These are phyloP conservation scores for Nemapogon koenigi DNA, from an alignment of 2,888 invertebrate genomes.

Conservation along the genomic window DNA sequence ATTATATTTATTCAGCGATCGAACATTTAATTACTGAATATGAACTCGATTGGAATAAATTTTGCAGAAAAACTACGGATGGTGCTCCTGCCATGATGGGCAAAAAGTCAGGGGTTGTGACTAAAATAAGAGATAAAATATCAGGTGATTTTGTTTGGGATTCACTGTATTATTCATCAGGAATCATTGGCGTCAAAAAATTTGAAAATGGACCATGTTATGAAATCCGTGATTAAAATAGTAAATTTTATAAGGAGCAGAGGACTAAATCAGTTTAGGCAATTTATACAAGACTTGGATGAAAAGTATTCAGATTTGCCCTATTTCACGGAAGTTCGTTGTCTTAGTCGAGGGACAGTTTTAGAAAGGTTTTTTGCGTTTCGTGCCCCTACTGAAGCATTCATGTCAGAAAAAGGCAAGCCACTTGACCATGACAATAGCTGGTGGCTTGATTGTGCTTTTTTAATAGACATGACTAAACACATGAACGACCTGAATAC, in stretches of 20 bases:
- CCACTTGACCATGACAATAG: conserved; percentile 9
- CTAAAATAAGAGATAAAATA: conserved; percentile 11
- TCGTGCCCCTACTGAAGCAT: conserved; percentile 11
- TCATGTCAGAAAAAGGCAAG: conserved; percentile 9
- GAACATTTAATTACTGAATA: conserved; percentile 12
- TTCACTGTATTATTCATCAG: conserved; percentile 12
- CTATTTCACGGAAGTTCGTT: conserved; percentile 11
- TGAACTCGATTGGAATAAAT: conserved; percentile 12
- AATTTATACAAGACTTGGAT: conserved; percentile 10
- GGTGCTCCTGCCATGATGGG: conserved; percentile 11
- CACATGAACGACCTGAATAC: conserved; percentile 1
- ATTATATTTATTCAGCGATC: conserved; percentile 11
- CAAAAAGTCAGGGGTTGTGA: conserved; percentile 12
- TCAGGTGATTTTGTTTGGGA: conserved; percentile 9
- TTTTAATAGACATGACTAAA: conserved; percentile 7
- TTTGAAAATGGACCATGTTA: conserved; percentile 12
- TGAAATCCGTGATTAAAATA: conserved; percentile 10
- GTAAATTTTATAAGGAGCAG: conserved; percentile 12
- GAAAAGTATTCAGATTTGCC: conserved; percentile 8
- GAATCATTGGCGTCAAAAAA: conserved; percentile 9
- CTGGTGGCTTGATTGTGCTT: conserved; percentile 10
- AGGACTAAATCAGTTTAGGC: conserved; percentile 11
- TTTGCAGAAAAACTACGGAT: conserved; percentile 11
- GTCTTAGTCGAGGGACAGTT: conserved; percentile 7
- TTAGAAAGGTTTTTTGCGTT: conserved; percentile 13